phyloP scores from a whole-genome alignment of 2,888 invertebrate species.

The Agonum fuliginosum region DNA sequence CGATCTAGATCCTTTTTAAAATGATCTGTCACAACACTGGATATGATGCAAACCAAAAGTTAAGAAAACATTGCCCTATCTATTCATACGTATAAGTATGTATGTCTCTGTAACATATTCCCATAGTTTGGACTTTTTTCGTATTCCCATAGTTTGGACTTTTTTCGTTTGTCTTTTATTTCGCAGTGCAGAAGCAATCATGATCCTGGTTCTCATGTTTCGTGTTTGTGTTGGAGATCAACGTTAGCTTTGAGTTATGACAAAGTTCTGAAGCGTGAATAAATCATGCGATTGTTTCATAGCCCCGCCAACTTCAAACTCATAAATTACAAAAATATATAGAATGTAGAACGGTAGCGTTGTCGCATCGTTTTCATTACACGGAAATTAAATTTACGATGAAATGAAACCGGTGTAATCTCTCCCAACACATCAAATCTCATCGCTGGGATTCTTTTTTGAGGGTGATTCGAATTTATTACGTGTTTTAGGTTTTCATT shows the following conservation, averaged over 20 bases:
- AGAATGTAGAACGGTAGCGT: conserved; percentile 18
- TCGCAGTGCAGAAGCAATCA: conserved; percentile 15
- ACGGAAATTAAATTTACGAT: conserved; percentile 21
- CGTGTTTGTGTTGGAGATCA: conserved; percentile 26
- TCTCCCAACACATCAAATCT: background rate
- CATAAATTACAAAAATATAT: conserved; percentile 39
- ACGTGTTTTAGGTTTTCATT: background rate
- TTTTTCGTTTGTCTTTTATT: conserved; percentile 5
- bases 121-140: too few species aligned
- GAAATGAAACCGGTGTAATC: conserved; percentile 11
- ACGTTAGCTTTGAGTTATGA: conserved; percentile 15
- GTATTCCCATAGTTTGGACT: background rate
- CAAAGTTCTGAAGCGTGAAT: conserved; percentile 31
- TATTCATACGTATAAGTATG: too few species aligned
- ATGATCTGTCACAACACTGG: too few species aligned
- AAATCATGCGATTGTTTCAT: conserved; percentile 35
- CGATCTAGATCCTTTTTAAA: too few species aligned
- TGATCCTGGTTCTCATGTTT: conserved; percentile 1
- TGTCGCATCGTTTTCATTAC: conserved; percentile 4
- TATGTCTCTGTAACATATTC: too few species aligned
- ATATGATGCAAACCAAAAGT: too few species aligned
- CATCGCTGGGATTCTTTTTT: too few species aligned
- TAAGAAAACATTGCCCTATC: too few species aligned
- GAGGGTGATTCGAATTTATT: background rate
- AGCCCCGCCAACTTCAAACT: conserved; percentile 25